Evolutionary conservation across 2,113 vertebrate genomes (phyloP).

Genomic region (Addax nasomaculatus): DNA sequence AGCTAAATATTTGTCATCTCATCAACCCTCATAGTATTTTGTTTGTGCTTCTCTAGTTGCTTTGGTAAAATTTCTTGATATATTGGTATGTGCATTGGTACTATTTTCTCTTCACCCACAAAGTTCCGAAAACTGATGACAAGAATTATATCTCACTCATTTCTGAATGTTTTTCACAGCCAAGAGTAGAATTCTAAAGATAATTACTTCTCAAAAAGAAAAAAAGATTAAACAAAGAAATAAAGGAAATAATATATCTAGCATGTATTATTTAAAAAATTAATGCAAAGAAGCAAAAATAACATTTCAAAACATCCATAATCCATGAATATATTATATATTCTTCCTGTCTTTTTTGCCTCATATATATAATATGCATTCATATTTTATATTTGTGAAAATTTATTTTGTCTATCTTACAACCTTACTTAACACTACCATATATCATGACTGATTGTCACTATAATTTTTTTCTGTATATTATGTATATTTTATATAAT

Average conservation of each 20-base stretch:
- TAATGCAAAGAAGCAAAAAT: neutral
- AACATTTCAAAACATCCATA: neutral
- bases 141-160: neutral
- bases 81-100: neutral
- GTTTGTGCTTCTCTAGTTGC: neutral
- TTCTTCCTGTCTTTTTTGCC: neutral
- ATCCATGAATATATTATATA: neutral
- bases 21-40: neutral
- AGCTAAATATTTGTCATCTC: conserved; percentile 23
- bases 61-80: neutral
- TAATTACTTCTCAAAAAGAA: neutral
- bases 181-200: conserved; percentile 24
- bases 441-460: neutral
- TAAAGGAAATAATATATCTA: neutral
- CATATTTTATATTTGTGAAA: neutral
- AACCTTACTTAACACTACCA: neutral
- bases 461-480: neutral
- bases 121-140: neutral
- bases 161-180: neutral
- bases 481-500: neutral
- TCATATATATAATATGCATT: neutral
- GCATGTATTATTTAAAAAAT: neutral
- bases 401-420: neutral
- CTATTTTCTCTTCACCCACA: neutral
- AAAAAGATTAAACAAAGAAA: conserved; percentile 26